A percentile compares a stretch with the other conserved stretches of the same genome.
Evolutionary conservation across 2,797 vertebrate genomes (phyloP).

Genomic region (Tenualosa ilisha): DNA sequence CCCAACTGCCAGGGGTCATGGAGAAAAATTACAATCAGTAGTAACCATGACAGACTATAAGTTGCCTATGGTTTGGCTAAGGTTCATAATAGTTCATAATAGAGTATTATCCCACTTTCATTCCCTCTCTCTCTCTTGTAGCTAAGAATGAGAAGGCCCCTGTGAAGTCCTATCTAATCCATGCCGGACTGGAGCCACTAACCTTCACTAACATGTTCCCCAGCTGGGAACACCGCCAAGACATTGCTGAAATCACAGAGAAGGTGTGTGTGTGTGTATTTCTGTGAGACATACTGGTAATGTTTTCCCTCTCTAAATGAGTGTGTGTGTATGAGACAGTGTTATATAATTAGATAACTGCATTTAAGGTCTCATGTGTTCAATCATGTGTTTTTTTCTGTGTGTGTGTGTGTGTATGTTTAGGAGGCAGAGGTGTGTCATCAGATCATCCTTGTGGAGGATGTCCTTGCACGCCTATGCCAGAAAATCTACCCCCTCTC

Average conservation of each 20-base stretch:
- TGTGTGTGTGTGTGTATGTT: slow-evolving; percentile 23
- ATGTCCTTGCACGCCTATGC: slow-evolving; percentile 89
- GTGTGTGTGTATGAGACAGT: slow-evolving; percentile 2
- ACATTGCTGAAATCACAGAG: slow-evolving; percentile 95
- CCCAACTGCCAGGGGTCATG: too few relatives aligned
- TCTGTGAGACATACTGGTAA: too few relatives aligned
- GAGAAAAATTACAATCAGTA: too few relatives aligned
- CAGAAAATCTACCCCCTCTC: slow-evolving; percentile 87
- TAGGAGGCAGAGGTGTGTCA: slow-evolving; percentile 93
- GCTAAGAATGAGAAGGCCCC: slow-evolving; percentile 91
- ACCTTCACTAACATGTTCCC: slow-evolving; percentile 99
- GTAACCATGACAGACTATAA: too few relatives aligned
- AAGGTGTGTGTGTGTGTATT: slow-evolving; percentile 74
- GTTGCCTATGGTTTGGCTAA: too few relatives aligned
- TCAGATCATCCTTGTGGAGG: slow-evolving; percentile 97
- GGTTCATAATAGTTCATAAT: too few relatives aligned
- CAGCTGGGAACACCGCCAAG: slow-evolving; percentile 96
- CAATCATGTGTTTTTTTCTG: too few relatives aligned
- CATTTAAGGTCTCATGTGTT: too few relatives aligned
- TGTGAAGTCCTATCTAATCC: slow-evolving; percentile 95
- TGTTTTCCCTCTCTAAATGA: too few relatives aligned
- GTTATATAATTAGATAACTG: too few relatives aligned
- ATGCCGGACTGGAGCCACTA: slow-evolving; percentile 94
- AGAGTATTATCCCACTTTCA: too few relatives aligned
- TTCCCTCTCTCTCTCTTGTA: slow-evolving; percentile 52